Evolutionary conservation across 2,888 invertebrate species (phyloP), one percentile per base, ranked within the genome.

Genomic region (Cheilosia grossa): DNA sequence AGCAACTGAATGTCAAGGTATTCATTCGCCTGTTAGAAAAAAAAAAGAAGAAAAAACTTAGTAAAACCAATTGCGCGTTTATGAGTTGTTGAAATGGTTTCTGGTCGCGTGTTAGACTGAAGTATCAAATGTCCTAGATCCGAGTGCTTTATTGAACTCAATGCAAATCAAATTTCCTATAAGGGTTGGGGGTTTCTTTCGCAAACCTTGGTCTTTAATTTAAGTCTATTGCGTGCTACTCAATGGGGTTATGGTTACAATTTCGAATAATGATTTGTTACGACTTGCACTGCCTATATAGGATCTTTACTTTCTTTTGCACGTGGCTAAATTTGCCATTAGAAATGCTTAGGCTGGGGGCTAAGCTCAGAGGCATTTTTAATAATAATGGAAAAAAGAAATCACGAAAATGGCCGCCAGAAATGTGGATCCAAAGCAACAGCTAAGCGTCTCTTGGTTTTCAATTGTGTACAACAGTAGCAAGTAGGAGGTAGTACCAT

Each of bases 91-190:
- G 24, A 51, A 33, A 54, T 33, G 33, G 17, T 30, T 13, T 33
- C n/a, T 54, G 54, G 15, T 58, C n/a, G 56, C 56, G 56, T 58
- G 63, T 15, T 49, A 21, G 7, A 13, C 33, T 33, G 56, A 19
- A 13, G 37, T 58, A 54, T 37, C 37, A 58, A 58, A 58, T 40
- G 54, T 4, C 54, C 30, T 33, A 24, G 51, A 42, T 42, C 6
- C 27, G 27, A 27, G 7, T 27, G 15, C 27, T 44, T 21, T 33
- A 58, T 72, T 51, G 59, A 59, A 59, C 27, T 72, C 15, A 30
- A 59, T 59, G 58, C 59, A 59, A 59, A 59, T 51, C 51, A 58
- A 69, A 24, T 37, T 33, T 21, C 17, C 13, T 4, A 17, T 0
- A 19, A 1, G 47, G 47, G n/a, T 17, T 7, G 15, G n/a, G 27